Percentiles rank a stretch among this genome's conserved stretches.
Conservation (phyloP, 1,140 invertebrate genomes). For the Nasonia giraulti region DNA sequence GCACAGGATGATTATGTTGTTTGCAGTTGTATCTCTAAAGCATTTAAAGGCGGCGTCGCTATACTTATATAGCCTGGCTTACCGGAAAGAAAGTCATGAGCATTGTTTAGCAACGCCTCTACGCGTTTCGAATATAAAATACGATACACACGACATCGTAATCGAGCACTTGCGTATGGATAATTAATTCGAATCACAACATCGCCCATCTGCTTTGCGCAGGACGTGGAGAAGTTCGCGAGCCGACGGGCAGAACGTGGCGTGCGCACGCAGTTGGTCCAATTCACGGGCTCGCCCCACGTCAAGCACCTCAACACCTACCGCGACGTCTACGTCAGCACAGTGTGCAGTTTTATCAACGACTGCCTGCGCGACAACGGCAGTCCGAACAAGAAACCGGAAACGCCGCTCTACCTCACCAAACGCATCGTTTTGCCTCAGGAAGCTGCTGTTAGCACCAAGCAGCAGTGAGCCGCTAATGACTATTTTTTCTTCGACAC, state of each 20-base stretch:
- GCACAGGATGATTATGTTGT: too few relatives aligned
- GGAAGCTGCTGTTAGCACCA: constrained; percentile 50
- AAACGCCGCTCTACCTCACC: constrained; percentile 51
- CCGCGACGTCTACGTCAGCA: constrained; percentile 78
- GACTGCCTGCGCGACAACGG: constrained; percentile 71
- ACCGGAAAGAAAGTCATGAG: too few relatives aligned
- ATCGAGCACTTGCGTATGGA: too few relatives aligned
- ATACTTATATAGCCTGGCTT: too few relatives aligned
- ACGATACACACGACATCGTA: too few relatives aligned
- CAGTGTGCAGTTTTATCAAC: constrained; percentile 78
- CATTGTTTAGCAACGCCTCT: too few relatives aligned
- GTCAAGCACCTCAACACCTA: constrained; percentile 81
- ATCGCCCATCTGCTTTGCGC: background rate
- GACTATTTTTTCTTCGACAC: too few relatives aligned
- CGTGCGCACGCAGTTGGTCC: constrained; percentile 76
- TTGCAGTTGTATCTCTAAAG: too few relatives aligned
- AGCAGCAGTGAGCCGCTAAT: constrained; percentile 28
- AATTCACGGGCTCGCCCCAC: constrained; percentile 82
- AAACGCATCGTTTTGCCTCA: constrained; percentile 63
- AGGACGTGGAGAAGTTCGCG: constrained; percentile 80
- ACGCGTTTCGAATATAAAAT: too few relatives aligned
- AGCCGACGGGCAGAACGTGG: constrained; percentile 76
- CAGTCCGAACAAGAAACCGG: constrained; percentile 13
- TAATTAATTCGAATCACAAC: too few relatives aligned
- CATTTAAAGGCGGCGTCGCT: too few relatives aligned